Evolutionary conservation across 2,888 invertebrate species (phyloP), one percentile per base, ranked within the genome.

Genomic region (Ophion ellenae): DNA sequence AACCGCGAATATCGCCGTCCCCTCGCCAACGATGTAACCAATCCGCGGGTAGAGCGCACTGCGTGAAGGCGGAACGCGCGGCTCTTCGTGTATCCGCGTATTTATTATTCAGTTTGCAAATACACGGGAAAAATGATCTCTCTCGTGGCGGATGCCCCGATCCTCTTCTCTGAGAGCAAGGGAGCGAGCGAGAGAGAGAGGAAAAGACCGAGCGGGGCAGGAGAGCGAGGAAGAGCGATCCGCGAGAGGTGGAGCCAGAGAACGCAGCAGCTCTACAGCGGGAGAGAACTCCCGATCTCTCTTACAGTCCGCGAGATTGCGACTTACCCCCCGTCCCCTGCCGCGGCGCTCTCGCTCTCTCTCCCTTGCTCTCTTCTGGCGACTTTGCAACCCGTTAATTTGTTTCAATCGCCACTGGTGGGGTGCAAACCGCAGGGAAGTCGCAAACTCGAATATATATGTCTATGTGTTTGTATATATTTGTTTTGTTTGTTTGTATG

Each of bases 71-170:
- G 93, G 94, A 93, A 93, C 93, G 91, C 92, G 93, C 87, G 88
- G 90, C 89, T 90, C 93, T 89, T 91, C 90, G 91, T 91, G 92
- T 92, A 92, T 92, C 91, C 91, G 92, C 91, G 91, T 93, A 93
- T 93, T 94, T 94, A 94, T 94, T 93, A 94, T 94, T 94, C 93
- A 93, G 93, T 93, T 94, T 93, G 94, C 93, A 93, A 94, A 94
- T 94, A 93, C 93, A 90, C 91, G n/a, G 92, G 92, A 93, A 93
- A 93, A 93, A 93, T 93, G 90, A 93, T 93, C 93, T 93, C 91
- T 92, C 92, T 89, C 89, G 89, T 87, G 87, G 86, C 83, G 87
- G 88, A 87, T 88, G 86, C 88, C 86, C 76, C 84, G 81, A 70
- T 69, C 61, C 40, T 75, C 75, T 74, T 28, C 70, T 78, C 81